Base-by-base conservation (phyloP, 2,113 vertebrate genomes). In the Hippocampus guttulatus region DNA sequence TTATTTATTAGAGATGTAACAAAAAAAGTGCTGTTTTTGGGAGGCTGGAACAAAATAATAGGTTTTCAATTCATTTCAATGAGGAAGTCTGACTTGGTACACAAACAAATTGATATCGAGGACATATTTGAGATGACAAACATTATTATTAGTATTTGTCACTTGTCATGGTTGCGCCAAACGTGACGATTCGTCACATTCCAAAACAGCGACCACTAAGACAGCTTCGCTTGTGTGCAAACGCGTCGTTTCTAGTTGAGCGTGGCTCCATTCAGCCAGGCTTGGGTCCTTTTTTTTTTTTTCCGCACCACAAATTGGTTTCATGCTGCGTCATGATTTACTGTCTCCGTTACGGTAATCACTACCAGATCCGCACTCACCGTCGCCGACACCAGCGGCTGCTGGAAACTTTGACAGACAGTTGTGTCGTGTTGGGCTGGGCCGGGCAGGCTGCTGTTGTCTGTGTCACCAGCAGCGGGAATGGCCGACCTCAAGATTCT, bases 271-370 rank as follows among this genome's bases (percentile, higher is more conserved):
- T 90, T 91, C 91, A 90, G 77, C 74, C 84, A 74, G 78, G 75
- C 84, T 81, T 76, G 75, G 72, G 72, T 51, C 16, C 81, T 76
- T 75, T 85, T 74, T 79, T 61, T 61, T 61, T 61, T 18, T 33
- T 33, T 61, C 58, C 58, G 58, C 78, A 87, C 90, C 91, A 88
- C 91, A 92, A 92, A 92, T 90, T 91, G 90, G 88, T 78, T 85
- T 90, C 90, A 86, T 84, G 90, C 84, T 81, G 87, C 78, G 82
- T 91, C 85, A 88, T 90, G 88, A 91, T 91, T 91, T 91, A 92
- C 87, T 85, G 85, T 88, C 90, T 91, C 88, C 85, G 87, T 91
- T 91, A 89, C 79, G 88, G 85, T 93, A 93, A 92, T 92, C 89
- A 89, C 79, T 88, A 87, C 81, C 91, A 93, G 88, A 91, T 85